Evolutionary conservation across 2,113 vertebrate species (phyloP), one percentile per base, ranked within the genome.

Genomic region (Emydura subglobosa): DNA sequence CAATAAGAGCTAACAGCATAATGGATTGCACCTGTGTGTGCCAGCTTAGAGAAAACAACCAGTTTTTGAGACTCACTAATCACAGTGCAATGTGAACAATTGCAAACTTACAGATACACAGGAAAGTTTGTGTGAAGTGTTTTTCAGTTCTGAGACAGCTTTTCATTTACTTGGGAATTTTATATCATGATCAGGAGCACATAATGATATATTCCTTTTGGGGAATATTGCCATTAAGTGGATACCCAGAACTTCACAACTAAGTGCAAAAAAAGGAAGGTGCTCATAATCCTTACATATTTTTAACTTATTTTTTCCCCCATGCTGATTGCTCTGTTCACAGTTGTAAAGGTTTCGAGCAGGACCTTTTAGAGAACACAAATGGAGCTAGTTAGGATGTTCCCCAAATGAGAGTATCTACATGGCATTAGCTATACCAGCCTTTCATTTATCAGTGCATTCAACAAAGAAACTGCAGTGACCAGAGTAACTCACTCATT

Each of bases 261-360:
- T 76, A 76, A 44, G 21, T 42, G 39, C 42, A 44, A 42, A 53
- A 53, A 17, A 17, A 25, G 39, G 22, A 76, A 42, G 22, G 9
- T 74, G 68, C 68, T 10, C 21, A 25, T 44, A 76, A 76, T 13
- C 11, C 72, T 7, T 76, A 44, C 22, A 6, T 42, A 76, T 44
- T 76, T 72, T 76, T 74, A 87, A 65, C 31, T n/a, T 2, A 68
- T 7, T n/a, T 2, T 2, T 17, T 12, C 9, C 90, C 91, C 44
- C 16, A 51, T 85, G 53, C 55, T 87, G 86, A 94, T 89, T 78
- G 72, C 4, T 79, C 4, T 78, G 85, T 83, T 95, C 94, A 87
- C 44, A 87, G 65, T 87, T 88, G 50, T 80, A 93, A 92, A 91
- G 25, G 49, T 93, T 61, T 72, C 31, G 55, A 72, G 49, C 22